Evolutionary conservation across 2,888 invertebrate species (phyloP).

Genomic region (Agrypnus murinus): DNA sequence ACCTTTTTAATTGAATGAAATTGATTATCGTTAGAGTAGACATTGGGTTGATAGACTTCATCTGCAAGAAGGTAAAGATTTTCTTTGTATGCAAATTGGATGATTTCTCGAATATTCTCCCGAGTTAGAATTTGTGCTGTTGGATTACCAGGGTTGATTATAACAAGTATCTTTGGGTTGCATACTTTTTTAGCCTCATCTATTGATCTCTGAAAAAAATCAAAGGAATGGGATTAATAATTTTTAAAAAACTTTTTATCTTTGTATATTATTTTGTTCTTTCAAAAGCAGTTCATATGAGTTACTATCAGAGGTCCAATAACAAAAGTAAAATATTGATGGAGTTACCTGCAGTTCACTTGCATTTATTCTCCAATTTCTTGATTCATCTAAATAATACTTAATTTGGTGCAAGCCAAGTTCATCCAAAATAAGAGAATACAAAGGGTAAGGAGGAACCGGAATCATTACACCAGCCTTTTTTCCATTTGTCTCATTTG

Average conservation of each 20-base stretch:
- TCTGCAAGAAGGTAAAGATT: slow-evolving; percentile 81
- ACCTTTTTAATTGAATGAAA: slow-evolving; percentile 82
- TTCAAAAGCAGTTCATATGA: no score
- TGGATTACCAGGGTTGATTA: slow-evolving; percentile 88
- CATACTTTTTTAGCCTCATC: slow-evolving; percentile 70
- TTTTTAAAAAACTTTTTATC: no score
- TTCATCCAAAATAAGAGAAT: slow-evolving; percentile 83
- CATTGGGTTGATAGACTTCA: slow-evolving; percentile 84
- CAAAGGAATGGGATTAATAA: no score
- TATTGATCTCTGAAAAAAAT: slow-evolving; percentile 25
- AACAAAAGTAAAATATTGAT: no score
- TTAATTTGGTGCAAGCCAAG: slow-evolving; percentile 79
- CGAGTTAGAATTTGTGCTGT: slow-evolving; percentile 80
- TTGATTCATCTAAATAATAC: slow-evolving; percentile 82
- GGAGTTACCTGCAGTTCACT: slow-evolving; percentile 74
- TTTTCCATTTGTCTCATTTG: slow-evolving; percentile 63
- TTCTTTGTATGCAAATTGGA: slow-evolving; percentile 81
- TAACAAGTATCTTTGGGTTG: slow-evolving; percentile 79
- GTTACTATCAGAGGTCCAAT: no score
- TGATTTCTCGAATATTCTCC: slow-evolving; percentile 80
- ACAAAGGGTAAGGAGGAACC: slow-evolving; percentile 86
- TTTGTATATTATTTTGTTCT: no score
- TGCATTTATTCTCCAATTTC: slow-evolving; percentile 79
- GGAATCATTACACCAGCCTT: slow-evolving; percentile 81
- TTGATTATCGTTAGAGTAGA: slow-evolving; percentile 78